Percentiles rank a stretch among this genome's conserved stretches.
phyloP scores from a whole-genome alignment of 2,888 invertebrate genomes.

The Entomobrya multifasciata region DNA sequence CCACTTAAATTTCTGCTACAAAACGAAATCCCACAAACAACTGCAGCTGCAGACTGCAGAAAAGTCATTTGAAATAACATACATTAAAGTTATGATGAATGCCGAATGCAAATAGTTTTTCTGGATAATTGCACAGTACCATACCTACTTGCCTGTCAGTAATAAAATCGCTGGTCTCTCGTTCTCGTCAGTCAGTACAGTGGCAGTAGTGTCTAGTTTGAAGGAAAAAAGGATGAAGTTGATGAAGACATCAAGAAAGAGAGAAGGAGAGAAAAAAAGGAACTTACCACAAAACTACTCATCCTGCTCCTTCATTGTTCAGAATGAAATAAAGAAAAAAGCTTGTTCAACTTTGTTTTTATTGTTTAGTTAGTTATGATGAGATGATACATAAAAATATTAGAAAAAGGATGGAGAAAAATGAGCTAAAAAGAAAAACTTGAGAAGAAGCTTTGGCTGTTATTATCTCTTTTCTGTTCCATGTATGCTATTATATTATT shows the following conservation, averaged over 20 bases:
- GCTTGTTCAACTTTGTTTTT: conserved; percentile 39
- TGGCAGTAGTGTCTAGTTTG: conserved; percentile 22
- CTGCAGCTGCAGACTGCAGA: neutral
- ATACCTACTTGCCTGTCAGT: conserved; percentile 21
- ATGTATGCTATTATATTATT: conserved; percentile 55
- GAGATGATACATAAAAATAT: conserved; percentile 47
- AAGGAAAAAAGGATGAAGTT: conserved; percentile 22
- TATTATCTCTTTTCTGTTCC: conserved; percentile 42
- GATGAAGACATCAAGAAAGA: conserved; percentile 34
- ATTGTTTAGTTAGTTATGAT: neutral
- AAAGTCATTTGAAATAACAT: conserved; percentile 33
- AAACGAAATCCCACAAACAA: neutral
- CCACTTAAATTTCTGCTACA: neutral
- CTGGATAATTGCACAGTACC: conserved; percentile 66
- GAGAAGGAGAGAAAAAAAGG: neutral
- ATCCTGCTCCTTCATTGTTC: neutral
- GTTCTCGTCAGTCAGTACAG: neutral
- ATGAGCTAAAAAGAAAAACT: conserved; percentile 34
- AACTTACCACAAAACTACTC: neutral
- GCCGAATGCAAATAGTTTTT: conserved; percentile 65
- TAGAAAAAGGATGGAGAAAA: conserved; percentile 26
- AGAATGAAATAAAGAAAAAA: conserved; percentile 50
- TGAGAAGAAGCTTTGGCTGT: conserved; percentile 17
- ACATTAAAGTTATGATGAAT: conserved; percentile 56
- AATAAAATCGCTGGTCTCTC: conserved; percentile 42